phyloP scores from a whole-genome alignment of 2,888 invertebrate species.

The Platycnemis pennipes region DNA sequence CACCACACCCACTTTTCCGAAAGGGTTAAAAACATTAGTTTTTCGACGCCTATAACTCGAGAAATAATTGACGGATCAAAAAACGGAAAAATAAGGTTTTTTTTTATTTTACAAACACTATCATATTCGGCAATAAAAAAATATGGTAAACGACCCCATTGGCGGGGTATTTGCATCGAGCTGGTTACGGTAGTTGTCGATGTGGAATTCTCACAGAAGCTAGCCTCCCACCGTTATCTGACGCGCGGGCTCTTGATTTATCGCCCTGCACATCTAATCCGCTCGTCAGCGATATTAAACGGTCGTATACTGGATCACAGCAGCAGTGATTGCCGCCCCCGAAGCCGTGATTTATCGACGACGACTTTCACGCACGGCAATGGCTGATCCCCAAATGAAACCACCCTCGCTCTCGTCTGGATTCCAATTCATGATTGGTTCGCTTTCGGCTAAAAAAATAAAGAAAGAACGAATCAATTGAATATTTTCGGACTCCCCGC shows the following conservation, averaged over 20 bases:
- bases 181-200: too few relatives aligned
- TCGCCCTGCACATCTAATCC: background rate
- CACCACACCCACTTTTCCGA: too few relatives aligned
- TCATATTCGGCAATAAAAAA: too few relatives aligned
- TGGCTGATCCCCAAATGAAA: background rate
- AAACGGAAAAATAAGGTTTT: too few relatives aligned
- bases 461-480: background rate
- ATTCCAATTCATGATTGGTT: background rate
- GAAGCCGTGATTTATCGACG: background rate
- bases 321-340: background rate
- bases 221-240: background rate
- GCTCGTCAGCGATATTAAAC: background rate
- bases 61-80: too few relatives aligned
- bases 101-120: too few relatives aligned
- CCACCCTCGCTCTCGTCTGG: background rate
- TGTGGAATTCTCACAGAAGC: too few relatives aligned
- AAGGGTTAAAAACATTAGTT: too few relatives aligned
- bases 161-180: too few relatives aligned
- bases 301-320: background rate
- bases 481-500: background rate
- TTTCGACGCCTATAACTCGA: too few relatives aligned
- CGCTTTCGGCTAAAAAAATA: background rate
- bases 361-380: background rate
- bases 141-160: too few relatives aligned
- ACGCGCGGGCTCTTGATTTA: background rate